Percentiles rank a stretch among this genome's conserved stretches.
phyloP scores from a whole-genome alignment of 2,797 vertebrate species.

The Petrocephalus sullivani region DNA sequence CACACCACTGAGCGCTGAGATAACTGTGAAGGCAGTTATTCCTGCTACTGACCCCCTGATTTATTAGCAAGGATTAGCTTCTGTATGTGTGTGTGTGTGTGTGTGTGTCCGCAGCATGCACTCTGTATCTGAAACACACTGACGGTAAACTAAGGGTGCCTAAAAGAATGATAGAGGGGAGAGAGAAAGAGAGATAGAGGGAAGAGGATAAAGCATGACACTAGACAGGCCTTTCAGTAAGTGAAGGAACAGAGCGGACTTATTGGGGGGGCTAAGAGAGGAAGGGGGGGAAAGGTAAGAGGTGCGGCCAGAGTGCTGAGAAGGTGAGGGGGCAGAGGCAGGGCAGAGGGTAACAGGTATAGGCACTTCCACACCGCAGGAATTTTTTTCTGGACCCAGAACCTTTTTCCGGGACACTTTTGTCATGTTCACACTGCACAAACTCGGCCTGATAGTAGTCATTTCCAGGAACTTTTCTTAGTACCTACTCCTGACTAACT shows the following conservation, averaged over 20 bases:
- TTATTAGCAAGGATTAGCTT: constrained; percentile 60
- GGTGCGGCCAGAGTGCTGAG: not conserved
- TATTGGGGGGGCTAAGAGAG: not conserved
- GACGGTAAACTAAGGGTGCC: constrained; percentile 44
- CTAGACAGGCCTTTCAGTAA: not conserved
- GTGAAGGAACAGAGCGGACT: not conserved
- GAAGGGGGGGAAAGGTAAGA: not conserved
- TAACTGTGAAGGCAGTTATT: constrained; percentile 37
- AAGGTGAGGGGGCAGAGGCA: not conserved
- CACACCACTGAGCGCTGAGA: constrained; percentile 58
- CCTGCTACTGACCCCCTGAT: constrained; percentile 60
- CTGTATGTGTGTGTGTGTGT: constrained; percentile 33
- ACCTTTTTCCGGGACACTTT: too few species aligned
- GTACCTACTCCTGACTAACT: not conserved
- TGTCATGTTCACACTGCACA: too few species aligned
- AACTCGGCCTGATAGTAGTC: too few species aligned
- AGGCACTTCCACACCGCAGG: not conserved
- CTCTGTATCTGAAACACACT: constrained; percentile 34
- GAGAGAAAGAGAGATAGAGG: not conserved
- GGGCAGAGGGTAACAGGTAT: not conserved
- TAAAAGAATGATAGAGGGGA: constrained; percentile 21
- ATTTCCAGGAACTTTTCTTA: not conserved
- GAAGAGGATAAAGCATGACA: not conserved
- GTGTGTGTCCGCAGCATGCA: constrained; percentile 14
- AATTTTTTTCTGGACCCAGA: not conserved